A percentile compares a stretch with the other conserved stretches of the same genome.
Conservation (phyloP, 2,113 vertebrate species). For the Silurus meridionalis region DNA sequence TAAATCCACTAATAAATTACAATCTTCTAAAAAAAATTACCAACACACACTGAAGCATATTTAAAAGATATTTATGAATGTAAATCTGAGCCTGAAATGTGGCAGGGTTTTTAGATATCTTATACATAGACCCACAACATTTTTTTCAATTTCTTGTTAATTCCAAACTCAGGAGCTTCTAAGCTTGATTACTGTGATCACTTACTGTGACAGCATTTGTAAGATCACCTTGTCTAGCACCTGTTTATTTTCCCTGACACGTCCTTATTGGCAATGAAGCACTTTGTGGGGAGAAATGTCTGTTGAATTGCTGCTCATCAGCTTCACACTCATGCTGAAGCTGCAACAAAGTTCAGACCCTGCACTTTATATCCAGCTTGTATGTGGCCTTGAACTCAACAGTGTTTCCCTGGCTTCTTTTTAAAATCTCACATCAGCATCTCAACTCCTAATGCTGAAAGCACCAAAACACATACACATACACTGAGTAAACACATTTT, state of each 20-base stretch:
- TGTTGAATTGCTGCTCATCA: slow-evolving; percentile 81
- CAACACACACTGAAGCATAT: neutral
- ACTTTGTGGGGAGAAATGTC: slow-evolving; percentile 79
- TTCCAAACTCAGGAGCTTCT: neutral
- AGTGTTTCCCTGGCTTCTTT: slow-evolving; percentile 77
- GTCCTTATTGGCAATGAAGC: slow-evolving; percentile 80
- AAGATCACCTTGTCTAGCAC: slow-evolving; percentile 50
- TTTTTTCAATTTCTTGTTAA: neutral
- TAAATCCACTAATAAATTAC: neutral
- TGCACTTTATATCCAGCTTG: slow-evolving; percentile 77
- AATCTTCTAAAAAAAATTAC: neutral
- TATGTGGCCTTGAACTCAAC: slow-evolving; percentile 79
- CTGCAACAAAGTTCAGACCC: slow-evolving; percentile 74
- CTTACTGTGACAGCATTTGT: neutral
- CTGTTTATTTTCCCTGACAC: slow-evolving; percentile 80
- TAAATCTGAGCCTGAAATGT: neutral
- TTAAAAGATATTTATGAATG: neutral
- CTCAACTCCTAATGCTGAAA: slow-evolving; percentile 68
- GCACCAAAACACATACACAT: slow-evolving; percentile 61
- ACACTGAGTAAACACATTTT: neutral
- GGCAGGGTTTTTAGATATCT: neutral
- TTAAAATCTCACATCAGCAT: slow-evolving; percentile 75
- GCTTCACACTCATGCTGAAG: slow-evolving; percentile 81
- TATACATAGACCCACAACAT: neutral
- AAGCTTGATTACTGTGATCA: neutral